These are phyloP conservation scores for Trichoplusia ni DNA, from an alignment of 1,140 invertebrate genomes.

Conservation along the genomic window DNA sequence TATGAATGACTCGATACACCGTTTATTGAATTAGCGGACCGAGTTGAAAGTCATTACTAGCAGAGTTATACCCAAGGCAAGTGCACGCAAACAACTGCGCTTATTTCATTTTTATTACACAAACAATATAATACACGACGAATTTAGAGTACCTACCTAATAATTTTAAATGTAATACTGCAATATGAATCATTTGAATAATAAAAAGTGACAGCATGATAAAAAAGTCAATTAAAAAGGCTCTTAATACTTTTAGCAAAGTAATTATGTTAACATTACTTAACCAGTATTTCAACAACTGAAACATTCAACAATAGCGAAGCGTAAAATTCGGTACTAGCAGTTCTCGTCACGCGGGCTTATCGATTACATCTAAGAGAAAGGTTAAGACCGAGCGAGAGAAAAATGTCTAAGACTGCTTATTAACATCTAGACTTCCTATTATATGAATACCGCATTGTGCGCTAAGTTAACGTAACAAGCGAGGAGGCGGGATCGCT, in stretches of 20 bases:
- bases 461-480: neutral
- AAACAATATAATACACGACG: neutral
- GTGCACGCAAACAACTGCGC: too few relatives aligned
- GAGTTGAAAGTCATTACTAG: neutral
- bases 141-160: neutral
- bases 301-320: neutral
- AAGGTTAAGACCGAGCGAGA: neutral
- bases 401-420: neutral
- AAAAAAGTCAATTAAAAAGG: too few relatives aligned
- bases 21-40: slow-evolving; percentile 17
- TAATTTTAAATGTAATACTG: neutral
- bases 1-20: slow-evolving; percentile 19
- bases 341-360: neutral
- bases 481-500: neutral
- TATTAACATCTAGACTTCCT: neutral
- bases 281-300: neutral
- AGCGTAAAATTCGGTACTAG: neutral
- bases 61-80: too few relatives aligned
- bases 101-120: neutral
- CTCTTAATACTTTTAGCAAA: neutral
- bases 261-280: neutral
- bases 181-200: too few relatives aligned
- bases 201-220: too few relatives aligned
- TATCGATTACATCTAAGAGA: slow-evolving; percentile 10
- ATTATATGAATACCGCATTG: neutral